A percentile compares a stretch with the other conserved stretches of the same genome.
Conservation (phyloP, 2,888 invertebrate genomes). For the Glyphotaelius pellucidus region DNA sequence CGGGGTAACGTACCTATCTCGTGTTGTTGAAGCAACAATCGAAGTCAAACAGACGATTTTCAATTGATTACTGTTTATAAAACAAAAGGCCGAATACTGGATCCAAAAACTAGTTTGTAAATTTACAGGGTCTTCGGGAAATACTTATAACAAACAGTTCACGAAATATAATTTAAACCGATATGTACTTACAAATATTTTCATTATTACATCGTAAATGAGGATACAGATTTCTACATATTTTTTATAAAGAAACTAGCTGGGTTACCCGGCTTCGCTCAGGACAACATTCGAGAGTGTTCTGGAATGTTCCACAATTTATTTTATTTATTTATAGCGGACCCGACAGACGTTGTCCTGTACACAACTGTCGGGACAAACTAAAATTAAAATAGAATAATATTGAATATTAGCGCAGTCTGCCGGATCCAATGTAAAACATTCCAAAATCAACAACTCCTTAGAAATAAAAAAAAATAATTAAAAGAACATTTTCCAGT, state of each 20-base stretch:
- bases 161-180: not conserved
- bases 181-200: not conserved
- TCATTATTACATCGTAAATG: not conserved
- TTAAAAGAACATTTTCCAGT: too few species aligned
- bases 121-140: slow-evolving; percentile 5
- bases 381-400: too few species aligned
- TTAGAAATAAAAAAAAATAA: too few species aligned
- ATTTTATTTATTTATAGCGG: too few species aligned
- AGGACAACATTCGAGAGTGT: too few species aligned
- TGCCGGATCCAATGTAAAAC: too few species aligned
- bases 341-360: too few species aligned
- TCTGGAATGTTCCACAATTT: too few species aligned
- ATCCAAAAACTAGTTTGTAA: not conserved
- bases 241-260: not conserved
- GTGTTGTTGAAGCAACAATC: slow-evolving; percentile 21
- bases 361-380: too few species aligned
- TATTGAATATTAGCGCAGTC: too few species aligned
- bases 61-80: slow-evolving; percentile 9
- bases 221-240: not conserved
- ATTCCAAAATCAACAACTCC: too few species aligned
- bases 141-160: not conserved
- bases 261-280: too few species aligned
- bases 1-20: not conserved
- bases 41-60: slow-evolving; percentile 3
- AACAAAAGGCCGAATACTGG: slow-evolving; percentile 13